Base-by-base conservation (phyloP, 2,113 vertebrate species). In the Chascanopsetta lugubris region DNA sequence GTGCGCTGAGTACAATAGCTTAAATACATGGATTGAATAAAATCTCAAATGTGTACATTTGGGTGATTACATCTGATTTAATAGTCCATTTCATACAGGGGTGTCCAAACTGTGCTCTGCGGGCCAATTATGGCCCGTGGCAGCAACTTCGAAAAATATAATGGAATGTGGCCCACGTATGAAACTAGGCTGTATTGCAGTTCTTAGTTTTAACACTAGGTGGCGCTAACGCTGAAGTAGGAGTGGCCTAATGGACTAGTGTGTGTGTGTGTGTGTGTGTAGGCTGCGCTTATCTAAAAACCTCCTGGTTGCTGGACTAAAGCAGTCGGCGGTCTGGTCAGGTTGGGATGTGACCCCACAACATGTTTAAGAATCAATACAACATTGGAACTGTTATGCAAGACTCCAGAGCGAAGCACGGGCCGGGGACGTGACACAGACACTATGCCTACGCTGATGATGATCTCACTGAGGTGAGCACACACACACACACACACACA, bases 351-450 rank as follows among this genome's bases (percentile, higher is more conserved):
- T 9, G 29, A 32, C 45, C 2, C n/a, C 54, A 50, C 8, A n/a
- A 62, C 57, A 64, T 2, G 9, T 15, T 61, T 61, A 4, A 36
- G 17, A 67, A 55, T 62, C 51, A 48, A 65, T 60, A 47, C 3
- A 17, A 57, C 17, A 45, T 24, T 20, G 4, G 11, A 8, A 50
- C 36, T 25, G 26, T 60, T 63, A 25, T 20, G 24, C 26, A 69
- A 55, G 27, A 18, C 17, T 26, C n/a, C n/a, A n/a, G n/a, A n/a
- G n/a, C 32, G 25, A 29, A 11, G 38, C 38, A 40, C 2, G n/a
- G 20, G 40, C 56, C 49, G 12, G 8, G 29, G 43, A 60, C 18
- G 32, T 60, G 48, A n/a, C 32, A 60, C 27, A 24, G 34, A 25
- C 8, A n/a, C n/a, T n/a, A n/a, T 27, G 42, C 46, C 53, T n/a